Conservation (phyloP, 1,140 invertebrate species). For the Artemia franciscana region DNA sequence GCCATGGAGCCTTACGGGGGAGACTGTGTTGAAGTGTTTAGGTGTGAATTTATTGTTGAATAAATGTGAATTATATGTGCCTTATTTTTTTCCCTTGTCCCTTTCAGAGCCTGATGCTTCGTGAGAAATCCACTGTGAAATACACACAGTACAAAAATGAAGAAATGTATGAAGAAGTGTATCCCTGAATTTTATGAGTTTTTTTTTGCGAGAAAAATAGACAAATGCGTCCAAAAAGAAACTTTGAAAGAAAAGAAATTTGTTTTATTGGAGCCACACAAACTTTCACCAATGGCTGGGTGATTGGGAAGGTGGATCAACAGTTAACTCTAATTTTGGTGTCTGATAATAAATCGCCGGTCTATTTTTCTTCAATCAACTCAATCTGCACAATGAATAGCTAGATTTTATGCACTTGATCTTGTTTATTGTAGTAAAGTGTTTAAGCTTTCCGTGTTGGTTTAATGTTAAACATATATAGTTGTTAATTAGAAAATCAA, state of each 20-base stretch:
- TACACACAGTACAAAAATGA: not conserved
- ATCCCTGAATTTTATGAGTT: not conserved
- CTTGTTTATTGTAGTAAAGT: not conserved
- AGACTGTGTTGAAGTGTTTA: no score
- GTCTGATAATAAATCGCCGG: no score
- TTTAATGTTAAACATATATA: not conserved
- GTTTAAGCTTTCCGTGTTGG: not conserved
- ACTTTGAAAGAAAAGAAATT: not conserved
- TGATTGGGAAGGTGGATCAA: not conserved
- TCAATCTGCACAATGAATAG: no score
- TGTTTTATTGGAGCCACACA: not conserved
- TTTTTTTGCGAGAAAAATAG: no score
- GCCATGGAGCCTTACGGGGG: no score
- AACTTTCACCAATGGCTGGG: not conserved
- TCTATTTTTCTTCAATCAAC: no score
- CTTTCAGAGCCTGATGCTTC: not conserved
- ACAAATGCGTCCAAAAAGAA: not conserved
- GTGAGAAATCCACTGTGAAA: not conserved
- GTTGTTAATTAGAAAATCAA: not conserved
- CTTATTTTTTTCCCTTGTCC: not conserved
- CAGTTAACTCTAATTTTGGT: no score
- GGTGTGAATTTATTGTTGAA: no score
- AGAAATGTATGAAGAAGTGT: not conserved
- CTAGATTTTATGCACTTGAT: no score
- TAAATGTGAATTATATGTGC: no score